phyloP scores from a whole-genome alignment of 1,140 invertebrate genomes.

The Pomacea maculata region DNA sequence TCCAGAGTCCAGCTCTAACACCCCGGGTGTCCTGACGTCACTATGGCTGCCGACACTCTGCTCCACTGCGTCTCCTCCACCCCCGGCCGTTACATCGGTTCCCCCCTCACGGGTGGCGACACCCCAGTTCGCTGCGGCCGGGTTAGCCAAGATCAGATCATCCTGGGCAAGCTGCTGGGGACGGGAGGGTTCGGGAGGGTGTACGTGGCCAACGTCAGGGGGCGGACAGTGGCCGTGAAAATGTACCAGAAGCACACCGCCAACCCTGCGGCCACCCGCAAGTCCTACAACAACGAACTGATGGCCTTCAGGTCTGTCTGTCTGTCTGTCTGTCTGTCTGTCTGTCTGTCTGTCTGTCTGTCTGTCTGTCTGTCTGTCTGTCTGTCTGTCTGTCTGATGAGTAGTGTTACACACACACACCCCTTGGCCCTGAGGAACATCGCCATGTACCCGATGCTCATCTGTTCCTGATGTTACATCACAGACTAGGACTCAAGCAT shows the following conservation, averaged over 20 bases:
- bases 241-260: constrained; percentile 47
- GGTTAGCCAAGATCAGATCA: constrained; percentile 42
- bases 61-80: constrained; percentile 12
- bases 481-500: constrained; percentile 34
- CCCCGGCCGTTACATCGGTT: constrained; percentile 20
- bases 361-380: too few relatives aligned
- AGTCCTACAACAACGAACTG: constrained; percentile 52
- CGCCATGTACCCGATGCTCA: too few relatives aligned
- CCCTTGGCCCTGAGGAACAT: too few relatives aligned
- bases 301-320: constrained; percentile 29
- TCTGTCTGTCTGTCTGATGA: too few relatives aligned
- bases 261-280: constrained; percentile 42
- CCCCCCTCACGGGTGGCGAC: constrained; percentile 4
- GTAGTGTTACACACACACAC: too few relatives aligned
- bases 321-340: too few relatives aligned
- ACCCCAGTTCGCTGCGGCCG: constrained; percentile 15
- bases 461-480: too few relatives aligned
- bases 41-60: constrained; percentile 18
- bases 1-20: neutral
- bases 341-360: too few relatives aligned
- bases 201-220: constrained; percentile 38
- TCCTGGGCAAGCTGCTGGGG: constrained; percentile 45
- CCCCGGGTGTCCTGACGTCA: neutral
- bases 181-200: constrained; percentile 55
- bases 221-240: constrained; percentile 45